These are phyloP conservation scores for Chydorus sphaericus DNA, from an alignment of 2,888 invertebrate genomes.

Conservation along the genomic window DNA sequence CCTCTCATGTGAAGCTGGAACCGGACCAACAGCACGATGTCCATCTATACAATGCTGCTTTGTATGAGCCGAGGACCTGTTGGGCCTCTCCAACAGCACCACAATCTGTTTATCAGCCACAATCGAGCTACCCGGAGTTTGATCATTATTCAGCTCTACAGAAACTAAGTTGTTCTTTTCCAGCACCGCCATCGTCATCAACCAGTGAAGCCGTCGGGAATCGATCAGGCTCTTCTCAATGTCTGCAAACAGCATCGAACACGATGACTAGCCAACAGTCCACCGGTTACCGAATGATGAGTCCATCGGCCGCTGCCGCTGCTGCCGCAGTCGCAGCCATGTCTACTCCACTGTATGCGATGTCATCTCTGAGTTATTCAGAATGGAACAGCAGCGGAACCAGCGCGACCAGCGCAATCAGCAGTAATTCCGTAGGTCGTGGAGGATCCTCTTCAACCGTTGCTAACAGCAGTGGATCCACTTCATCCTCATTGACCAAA, in stretches of 20 bases:
- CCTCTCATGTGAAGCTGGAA: neutral
- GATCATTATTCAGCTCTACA: constrained; percentile 9
- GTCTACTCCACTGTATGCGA: constrained; percentile 6
- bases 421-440: neutral
- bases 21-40: neutral
- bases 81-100: neutral
- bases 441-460: neutral
- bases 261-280: neutral
- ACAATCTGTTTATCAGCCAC: neutral
- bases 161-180: constrained; percentile 7
- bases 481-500: constrained; percentile 6
- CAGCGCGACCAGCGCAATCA: neutral
- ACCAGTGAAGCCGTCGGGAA: neutral
- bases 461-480: neutral
- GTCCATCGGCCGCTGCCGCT: neutral
- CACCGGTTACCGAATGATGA: constrained; percentile 4
- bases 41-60: neutral
- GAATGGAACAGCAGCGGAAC: neutral
- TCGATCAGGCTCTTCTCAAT: neutral
- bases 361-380: constrained; percentile 2
- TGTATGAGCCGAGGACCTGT: neutral
- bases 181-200: neutral
- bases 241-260: neutral
- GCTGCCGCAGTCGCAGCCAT: neutral
- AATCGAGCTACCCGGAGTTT: neutral